Evolutionary conservation across 1,140 invertebrate species (phyloP).

Genomic region (Drosophila suzukii): DNA sequence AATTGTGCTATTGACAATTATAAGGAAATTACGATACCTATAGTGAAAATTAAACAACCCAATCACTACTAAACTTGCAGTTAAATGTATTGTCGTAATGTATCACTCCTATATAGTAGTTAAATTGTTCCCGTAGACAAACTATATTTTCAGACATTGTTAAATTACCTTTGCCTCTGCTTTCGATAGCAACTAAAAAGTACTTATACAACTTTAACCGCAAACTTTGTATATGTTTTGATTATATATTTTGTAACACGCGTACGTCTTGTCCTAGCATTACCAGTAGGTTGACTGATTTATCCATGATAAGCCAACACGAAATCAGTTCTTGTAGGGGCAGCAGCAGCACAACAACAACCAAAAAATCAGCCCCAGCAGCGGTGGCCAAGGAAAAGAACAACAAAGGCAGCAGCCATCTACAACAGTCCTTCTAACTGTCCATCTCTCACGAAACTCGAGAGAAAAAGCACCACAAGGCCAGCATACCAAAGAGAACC

Average conservation of each 20-base stretch:
- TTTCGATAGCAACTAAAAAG: background rate
- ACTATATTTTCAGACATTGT: background rate
- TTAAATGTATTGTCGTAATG: background rate
- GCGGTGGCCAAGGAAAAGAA: conserved; percentile 36
- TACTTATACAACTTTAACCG: conserved; percentile 13
- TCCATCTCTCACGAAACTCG: conserved; percentile 67
- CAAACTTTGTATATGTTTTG: conserved; percentile 3
- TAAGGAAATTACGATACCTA: background rate
- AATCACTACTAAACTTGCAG: background rate
- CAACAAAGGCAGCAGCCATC: conserved; percentile 31
- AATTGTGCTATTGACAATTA: background rate
- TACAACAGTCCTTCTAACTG: conserved; percentile 62
- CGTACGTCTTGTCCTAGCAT: conserved; percentile 61
- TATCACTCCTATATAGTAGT: background rate
- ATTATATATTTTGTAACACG: conserved; percentile 8
- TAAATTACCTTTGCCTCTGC: background rate
- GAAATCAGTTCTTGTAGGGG: conserved; percentile 72
- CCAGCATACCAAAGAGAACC: conserved; percentile 54
- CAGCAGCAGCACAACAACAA: conserved; percentile 50
- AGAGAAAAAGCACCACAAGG: conserved; percentile 25
- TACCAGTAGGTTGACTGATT: conserved; percentile 75
- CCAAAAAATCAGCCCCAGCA: conserved; percentile 31
- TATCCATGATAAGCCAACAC: conserved; percentile 68
- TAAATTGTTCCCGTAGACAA: background rate
- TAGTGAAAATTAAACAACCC: background rate